Evolutionary conservation across 1,140 invertebrate genomes (phyloP), one percentile per base, ranked within the genome.

Genomic region (Trissolcus basalis): DNA sequence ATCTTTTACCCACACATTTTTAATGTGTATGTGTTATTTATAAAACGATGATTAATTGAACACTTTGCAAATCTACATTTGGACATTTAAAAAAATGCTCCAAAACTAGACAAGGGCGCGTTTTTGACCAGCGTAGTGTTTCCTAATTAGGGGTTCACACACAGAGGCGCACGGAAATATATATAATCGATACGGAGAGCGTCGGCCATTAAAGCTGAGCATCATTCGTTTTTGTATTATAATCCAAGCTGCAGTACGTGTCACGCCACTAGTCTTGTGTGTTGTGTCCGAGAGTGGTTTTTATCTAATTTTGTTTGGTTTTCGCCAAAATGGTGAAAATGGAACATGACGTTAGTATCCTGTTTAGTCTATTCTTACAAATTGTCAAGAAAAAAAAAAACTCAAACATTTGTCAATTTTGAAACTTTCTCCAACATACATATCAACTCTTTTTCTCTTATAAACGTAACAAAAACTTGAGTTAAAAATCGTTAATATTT

Each of bases 261-360:
- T 32, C 14, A 45, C 6, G 12, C 32, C 32, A 50, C 5, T 14
- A 35, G 13, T 35, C 13, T 1, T 50, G 27, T 1, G 19, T 50
- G n/a, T 36, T 47, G 8, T n/a, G 5, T 15, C 13, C 19, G 35
- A 7, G 10, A 12, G 6, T 27, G 54, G 15, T 27, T 54, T 48
- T 15, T 14, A 27, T 14, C 43, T 44, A 11, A 44, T 13, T 11
- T n/a, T 3, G 36, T 39, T 72, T 63, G 12, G 11, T 4, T 41
- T 13, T 39, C 7, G 47, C 35, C 45, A 86, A 84, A 59, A 88
- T 88, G 87, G 86, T 88, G 51, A 88, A 88, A 44, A 87, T 88
- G 87, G 87, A 88, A 0, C 87, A 88, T 36, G 87, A 88, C 51
- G 87, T 88, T 63, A 87, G 86, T 84, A 55, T 39, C 4, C 53